Evolutionary conservation across 2,888 invertebrate genomes (phyloP).

Genomic region (Drosophila kanekoi): DNA sequence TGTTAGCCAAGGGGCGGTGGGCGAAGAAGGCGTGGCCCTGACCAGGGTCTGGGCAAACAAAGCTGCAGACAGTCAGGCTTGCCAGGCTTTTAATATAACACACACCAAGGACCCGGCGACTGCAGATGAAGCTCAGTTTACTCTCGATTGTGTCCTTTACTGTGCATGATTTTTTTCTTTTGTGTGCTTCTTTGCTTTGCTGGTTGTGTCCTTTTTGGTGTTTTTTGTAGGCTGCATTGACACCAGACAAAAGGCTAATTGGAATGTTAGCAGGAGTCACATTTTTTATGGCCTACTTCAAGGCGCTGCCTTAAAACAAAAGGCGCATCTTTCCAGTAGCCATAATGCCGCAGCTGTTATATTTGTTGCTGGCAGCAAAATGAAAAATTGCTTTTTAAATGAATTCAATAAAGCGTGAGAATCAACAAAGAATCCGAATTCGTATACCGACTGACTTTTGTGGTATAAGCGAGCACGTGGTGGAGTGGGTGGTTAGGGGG

Average conservation of each 20-base stretch:
- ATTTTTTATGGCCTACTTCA: constrained; percentile 37
- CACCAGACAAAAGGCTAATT: constrained; percentile 76
- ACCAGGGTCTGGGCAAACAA: constrained; percentile 43
- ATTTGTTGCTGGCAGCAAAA: constrained; percentile 37
- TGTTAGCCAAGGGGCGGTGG: constrained; percentile 3
- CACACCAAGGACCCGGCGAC: constrained; percentile 19
- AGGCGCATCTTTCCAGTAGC: constrained; percentile 17
- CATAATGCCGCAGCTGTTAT: constrained; percentile 20
- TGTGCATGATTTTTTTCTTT: constrained; percentile 19
- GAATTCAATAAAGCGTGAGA: constrained; percentile 78
- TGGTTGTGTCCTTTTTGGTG: constrained; percentile 20
- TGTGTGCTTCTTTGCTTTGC: constrained; percentile 7
- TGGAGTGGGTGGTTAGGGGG: too few species aligned
- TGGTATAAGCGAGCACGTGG: constrained; percentile 8
- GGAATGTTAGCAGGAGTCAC: constrained; percentile 67
- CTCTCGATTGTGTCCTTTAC: constrained; percentile 45
- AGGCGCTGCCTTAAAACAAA: constrained; percentile 26
- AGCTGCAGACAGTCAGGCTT: constrained; percentile 48
- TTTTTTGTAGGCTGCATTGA: constrained; percentile 60
- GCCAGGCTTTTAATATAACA: constrained; percentile 37
- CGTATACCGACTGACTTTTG: constrained; percentile 32
- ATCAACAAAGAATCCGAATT: constrained; percentile 45
- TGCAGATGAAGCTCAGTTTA: constrained; percentile 52
- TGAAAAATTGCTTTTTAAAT: constrained; percentile 81
- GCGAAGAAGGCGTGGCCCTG: constrained; percentile 2